Evolutionary conservation across 2,797 vertebrate genomes (phyloP), one percentile per base, ranked within the genome.

Genomic region (Alcedo atthis): DNA sequence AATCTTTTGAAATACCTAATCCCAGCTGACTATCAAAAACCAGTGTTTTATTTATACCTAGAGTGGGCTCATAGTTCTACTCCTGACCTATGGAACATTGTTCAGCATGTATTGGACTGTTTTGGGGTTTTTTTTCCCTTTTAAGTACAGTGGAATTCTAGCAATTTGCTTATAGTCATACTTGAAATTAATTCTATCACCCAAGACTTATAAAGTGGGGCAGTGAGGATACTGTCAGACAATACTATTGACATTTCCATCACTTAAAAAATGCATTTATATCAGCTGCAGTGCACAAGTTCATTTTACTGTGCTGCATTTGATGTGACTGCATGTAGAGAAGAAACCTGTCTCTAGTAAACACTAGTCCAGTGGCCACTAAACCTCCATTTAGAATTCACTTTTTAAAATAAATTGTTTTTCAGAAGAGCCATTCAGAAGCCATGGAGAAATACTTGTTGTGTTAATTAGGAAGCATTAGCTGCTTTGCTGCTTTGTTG

Each of bases 1-100:
- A 42, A 76, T 88, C 43, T 85, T 90, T 81, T 90, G 62, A 88
- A 92, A 87, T 78, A 61, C 15, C 58, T 63, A 53, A 83, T 88
- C 64, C 46, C 71, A 80, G 17, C 13, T 90, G 85, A 85, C 68
- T 33, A 21, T 81, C 85, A 62, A 67, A 46, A 90, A 28, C 15
- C 62, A 28, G 24, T 37, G 8, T 43, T 90, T 77, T 68, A 54
- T 92, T 89, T 92, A 53, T 82, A 57, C 45, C 51, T 93, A 6
- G 15, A 53, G 28, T 66, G 48, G 40, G 25, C 57, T 90, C 30
- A 5, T 58, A 90, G 73, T 71, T 91, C 68, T 89, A 59, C 45
- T 53, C 81, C 20, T 35, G 63, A 84, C 25, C 8, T 15, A 4
- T 63, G 75, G 54, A 64, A 74, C 73, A 15, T 10, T 54, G 33